Evolutionary conservation across 1,140 invertebrate genomes (phyloP).

Genomic region (Mylabris phalerata): DNA sequence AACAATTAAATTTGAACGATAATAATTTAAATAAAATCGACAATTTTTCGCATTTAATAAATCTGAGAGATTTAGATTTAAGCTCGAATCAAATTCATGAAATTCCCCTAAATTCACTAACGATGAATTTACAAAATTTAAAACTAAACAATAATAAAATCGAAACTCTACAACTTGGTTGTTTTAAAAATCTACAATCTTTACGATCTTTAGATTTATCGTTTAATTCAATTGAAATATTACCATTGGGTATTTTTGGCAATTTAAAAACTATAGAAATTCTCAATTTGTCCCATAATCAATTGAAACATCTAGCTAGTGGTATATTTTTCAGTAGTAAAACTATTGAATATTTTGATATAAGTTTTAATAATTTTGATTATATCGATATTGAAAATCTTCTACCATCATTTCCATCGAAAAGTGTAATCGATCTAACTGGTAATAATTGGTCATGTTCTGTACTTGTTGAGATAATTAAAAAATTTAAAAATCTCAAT

Average conservation of each 20-base stretch:
- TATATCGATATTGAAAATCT: slow-evolving; percentile 2
- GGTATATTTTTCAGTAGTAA: slow-evolving; percentile 3
- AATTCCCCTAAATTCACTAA: too few relatives aligned
- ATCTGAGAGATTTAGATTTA: background rate
- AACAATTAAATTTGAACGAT: background rate
- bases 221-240: background rate
- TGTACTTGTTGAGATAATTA: slow-evolving; percentile 1
- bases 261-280: background rate
- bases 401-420: background rate
- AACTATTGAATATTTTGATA: slow-evolving; percentile 3
- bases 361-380: slow-evolving; percentile 9
- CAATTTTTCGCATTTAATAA: background rate
- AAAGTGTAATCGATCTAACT: background rate
- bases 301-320: background rate
- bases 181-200: too few relatives aligned
- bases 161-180: too few relatives aligned
- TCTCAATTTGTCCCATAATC: slow-evolving; percentile 3
- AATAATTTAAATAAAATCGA: background rate
- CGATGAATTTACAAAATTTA: background rate
- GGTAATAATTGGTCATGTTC: slow-evolving; percentile 5
- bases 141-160: slow-evolving; percentile 4
- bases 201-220: too few relatives aligned
- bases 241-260: slow-evolving; percentile 2
- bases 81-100: too few relatives aligned
- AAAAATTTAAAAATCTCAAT: background rate